phyloP scores from a whole-genome alignment of 2,113 vertebrate genomes.

The Gracilinanus agilis region DNA sequence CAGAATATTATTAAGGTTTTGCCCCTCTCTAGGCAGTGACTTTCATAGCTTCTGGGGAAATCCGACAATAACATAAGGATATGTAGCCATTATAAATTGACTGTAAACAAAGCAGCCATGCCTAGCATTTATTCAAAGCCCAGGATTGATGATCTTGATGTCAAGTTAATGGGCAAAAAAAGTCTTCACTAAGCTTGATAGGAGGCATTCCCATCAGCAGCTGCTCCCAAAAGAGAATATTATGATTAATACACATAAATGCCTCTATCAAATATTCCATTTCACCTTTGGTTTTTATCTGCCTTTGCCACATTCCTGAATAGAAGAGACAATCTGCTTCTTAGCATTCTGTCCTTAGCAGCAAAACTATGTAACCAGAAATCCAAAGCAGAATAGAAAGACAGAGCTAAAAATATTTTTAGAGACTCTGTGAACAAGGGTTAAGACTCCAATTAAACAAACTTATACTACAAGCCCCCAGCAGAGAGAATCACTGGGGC shows the following conservation, averaged over 20 bases:
- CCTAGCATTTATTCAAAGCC: conserved; percentile 29
- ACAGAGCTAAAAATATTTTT: conserved; percentile 14
- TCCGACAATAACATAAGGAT: conserved; percentile 50
- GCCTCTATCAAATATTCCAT: conserved; percentile 12
- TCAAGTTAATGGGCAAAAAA: conserved; percentile 46
- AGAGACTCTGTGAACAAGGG: conserved; percentile 48
- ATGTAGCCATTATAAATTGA: conserved; percentile 36
- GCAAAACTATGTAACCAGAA: conserved; percentile 7
- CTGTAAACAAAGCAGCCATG: conserved; percentile 18
- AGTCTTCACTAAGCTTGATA: conserved; percentile 29
- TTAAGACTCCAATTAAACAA: conserved; percentile 64
- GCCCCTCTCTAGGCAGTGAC: background rate
- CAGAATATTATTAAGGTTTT: background rate
- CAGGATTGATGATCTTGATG: background rate
- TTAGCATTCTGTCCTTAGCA: background rate
- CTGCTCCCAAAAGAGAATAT: conserved; percentile 52
- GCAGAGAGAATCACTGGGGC: conserved; percentile 16
- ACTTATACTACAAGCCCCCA: conserved; percentile 35
- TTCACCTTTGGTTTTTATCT: conserved; percentile 34
- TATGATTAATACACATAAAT: conserved; percentile 41
- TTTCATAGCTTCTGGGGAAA: conserved; percentile 37
- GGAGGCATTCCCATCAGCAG: background rate
- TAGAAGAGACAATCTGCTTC: background rate
- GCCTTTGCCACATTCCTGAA: background rate
- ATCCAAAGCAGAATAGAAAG: conserved; percentile 14